Evolutionary conservation across 2,888 invertebrate genomes (phyloP).

Genomic region (Lutraria lutraria): DNA sequence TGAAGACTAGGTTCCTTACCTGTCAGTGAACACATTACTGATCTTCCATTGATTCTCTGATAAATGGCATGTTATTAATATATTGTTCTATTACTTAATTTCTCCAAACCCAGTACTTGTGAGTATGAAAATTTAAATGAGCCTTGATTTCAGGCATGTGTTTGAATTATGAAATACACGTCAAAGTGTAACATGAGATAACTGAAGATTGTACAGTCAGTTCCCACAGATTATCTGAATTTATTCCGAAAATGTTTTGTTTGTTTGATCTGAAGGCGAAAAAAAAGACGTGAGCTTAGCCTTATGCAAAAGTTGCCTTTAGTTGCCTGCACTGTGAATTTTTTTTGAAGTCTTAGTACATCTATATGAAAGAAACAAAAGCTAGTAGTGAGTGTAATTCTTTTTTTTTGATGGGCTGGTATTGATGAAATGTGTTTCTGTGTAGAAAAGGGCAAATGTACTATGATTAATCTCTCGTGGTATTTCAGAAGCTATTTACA

Average conservation of each 20-base stretch:
- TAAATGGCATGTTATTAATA: too few relatives aligned
- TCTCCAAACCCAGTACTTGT: too few relatives aligned
- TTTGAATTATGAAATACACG: too few relatives aligned
- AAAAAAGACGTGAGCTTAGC: neutral
- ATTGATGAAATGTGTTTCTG: neutral
- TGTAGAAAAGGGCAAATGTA: slow-evolving; percentile 8
- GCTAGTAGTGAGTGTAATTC: too few relatives aligned
- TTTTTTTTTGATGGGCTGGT: neutral
- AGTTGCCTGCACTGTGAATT: neutral
- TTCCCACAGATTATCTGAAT: neutral
- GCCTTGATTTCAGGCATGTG: too few relatives aligned
- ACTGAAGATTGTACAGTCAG: too few relatives aligned
- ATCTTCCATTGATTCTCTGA: too few relatives aligned
- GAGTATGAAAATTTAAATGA: too few relatives aligned
- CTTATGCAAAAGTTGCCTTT: neutral
- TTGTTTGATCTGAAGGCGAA: neutral
- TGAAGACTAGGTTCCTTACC: too few relatives aligned
- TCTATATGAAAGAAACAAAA: neutral
- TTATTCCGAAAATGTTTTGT: neutral
- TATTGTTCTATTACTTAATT: too few relatives aligned
- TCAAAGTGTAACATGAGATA: too few relatives aligned
- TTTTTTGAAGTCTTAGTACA: neutral
- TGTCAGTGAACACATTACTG: too few relatives aligned
- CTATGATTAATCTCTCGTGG: neutral
- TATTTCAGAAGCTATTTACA: neutral